phyloP scores from a whole-genome alignment of 2,888 invertebrate species.

The Lordiphosa fenestrarum region DNA sequence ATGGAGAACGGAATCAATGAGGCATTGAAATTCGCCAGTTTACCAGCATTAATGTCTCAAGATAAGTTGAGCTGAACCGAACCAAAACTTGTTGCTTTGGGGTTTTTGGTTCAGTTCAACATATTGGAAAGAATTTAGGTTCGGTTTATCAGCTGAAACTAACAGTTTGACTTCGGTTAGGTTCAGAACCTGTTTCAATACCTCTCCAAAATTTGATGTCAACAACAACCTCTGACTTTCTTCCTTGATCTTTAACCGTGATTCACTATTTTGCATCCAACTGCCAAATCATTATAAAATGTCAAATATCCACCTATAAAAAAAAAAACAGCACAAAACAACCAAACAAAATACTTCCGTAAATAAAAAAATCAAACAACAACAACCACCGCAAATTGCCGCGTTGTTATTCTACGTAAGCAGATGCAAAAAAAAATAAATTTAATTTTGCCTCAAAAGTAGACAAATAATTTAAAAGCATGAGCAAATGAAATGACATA shows the following conservation, averaged over 20 bases:
- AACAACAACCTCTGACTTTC: no score
- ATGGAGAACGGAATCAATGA: no score
- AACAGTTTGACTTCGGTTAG: no score
- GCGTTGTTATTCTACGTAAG: conserved; percentile 12
- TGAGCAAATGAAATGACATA: conserved; percentile 54
- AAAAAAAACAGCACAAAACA: conserved; percentile 14
- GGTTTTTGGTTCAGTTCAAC: no score
- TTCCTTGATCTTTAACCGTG: neutral
- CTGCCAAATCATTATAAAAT: conserved; percentile 33
- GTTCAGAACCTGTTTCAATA: no score
- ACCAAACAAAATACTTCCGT: conserved; percentile 35
- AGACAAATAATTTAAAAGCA: conserved; percentile 21
- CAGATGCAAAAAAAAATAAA: conserved; percentile 28
- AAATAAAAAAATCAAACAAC: conserved; percentile 32
- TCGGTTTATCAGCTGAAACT: no score
- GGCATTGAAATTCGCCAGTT: no score
- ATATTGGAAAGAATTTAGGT: no score
- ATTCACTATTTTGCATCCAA: conserved; percentile 1
- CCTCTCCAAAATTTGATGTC: no score
- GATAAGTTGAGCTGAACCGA: no score
- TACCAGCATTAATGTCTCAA: no score
- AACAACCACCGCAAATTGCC: conserved; percentile 9
- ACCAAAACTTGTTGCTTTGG: no score
- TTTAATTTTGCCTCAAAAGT: conserved; percentile 16
- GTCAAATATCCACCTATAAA: conserved; percentile 26